Evolutionary conservation across 2,797 vertebrate genomes (phyloP).

Genomic region (Cossypha niveicapilla): DNA sequence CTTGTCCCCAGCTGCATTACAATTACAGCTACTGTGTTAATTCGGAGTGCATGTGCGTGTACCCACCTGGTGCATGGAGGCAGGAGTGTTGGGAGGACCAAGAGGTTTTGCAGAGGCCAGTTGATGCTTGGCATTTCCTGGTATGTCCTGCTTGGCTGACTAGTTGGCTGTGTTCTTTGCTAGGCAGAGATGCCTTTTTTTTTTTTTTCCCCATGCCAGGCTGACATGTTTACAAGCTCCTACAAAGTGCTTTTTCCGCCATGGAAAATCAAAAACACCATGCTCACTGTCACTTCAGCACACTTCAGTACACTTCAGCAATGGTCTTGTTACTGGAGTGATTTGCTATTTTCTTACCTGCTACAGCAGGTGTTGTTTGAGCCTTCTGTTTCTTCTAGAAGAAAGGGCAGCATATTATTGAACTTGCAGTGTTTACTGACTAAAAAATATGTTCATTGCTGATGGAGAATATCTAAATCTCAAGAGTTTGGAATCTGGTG

Average conservation of each 20-base stretch:
- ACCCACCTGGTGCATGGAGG: background rate
- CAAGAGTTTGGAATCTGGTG: background rate
- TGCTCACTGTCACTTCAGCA: background rate
- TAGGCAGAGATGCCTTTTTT: background rate
- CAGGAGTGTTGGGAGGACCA: background rate
- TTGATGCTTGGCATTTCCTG: background rate
- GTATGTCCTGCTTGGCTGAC: background rate
- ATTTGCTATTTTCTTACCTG: background rate
- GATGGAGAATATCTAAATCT: background rate
- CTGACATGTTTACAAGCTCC: background rate
- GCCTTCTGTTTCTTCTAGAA: background rate
- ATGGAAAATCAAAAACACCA: background rate
- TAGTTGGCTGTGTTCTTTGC: background rate
- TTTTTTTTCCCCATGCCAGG: background rate
- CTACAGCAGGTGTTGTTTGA: background rate
- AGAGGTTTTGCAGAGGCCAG: background rate
- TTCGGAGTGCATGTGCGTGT: rapidly evolving
- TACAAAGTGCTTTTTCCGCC: background rate
- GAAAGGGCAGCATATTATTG: background rate
- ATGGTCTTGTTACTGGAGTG: background rate
- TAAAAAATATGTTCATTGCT: background rate
- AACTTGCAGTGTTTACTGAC: background rate
- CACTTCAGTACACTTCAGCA: background rate
- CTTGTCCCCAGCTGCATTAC: background rate
- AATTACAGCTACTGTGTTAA: background rate